A percentile compares a stretch with the other conserved stretches of the same genome.
Conservation (phyloP, 2,888 invertebrate species). For the Epirrhoe alternata region DNA sequence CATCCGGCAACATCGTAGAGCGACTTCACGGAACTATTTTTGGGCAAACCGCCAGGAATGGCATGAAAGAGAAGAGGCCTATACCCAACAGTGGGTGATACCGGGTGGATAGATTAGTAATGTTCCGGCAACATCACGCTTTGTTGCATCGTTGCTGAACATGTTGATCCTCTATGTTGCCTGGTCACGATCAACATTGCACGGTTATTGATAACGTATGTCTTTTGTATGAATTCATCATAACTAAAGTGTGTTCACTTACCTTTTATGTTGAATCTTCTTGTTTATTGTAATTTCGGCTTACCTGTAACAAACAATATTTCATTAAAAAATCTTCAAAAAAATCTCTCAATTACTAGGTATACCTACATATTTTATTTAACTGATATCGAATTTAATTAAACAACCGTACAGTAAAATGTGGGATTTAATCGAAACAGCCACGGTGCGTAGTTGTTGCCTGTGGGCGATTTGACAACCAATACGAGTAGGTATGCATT, state of each 20-base stretch:
- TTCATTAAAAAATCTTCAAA: neutral
- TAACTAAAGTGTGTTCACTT: neutral
- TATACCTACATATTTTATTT: neutral
- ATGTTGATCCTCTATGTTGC: no score
- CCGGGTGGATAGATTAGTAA: no score
- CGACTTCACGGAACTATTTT: no score
- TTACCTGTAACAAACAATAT: conserved; percentile 28
- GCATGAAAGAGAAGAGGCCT: no score
- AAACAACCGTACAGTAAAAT: neutral
- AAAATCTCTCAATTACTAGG: neutral
- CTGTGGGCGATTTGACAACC: neutral
- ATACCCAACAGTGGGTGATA: no score
- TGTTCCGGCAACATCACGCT: no score
- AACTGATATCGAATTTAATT: neutral
- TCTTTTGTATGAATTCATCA: neutral
- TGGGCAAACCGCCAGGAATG: no score
- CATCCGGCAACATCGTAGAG: no score
- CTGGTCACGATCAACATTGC: neutral
- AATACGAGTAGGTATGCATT: neutral
- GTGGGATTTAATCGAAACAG: neutral
- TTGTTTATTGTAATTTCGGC: neutral
- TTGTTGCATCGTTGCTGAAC: no score
- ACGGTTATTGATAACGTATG: neutral
- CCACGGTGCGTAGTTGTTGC: neutral
- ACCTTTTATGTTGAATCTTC: conserved; percentile 14